Evolutionary conservation across 2,113 vertebrate genomes (phyloP).

Genomic region (Myotis davidii): DNA sequence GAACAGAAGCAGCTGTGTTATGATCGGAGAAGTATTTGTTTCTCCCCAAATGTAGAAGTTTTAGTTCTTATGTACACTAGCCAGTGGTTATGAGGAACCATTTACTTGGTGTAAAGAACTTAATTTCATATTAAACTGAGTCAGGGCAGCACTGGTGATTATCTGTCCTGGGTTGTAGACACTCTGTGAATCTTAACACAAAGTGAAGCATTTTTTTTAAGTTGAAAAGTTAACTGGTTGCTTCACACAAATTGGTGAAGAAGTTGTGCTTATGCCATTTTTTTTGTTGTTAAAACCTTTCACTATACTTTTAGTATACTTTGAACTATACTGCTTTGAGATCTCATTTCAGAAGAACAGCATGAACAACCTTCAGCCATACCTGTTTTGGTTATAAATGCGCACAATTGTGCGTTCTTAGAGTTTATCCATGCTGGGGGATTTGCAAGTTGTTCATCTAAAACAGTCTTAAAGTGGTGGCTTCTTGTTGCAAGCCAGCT

Average conservation of each 20-base stretch:
- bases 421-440: slow-evolving; percentile 86
- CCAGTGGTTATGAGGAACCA: slow-evolving; percentile 92
- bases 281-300: slow-evolving; percentile 86
- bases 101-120: slow-evolving; percentile 92
- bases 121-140: slow-evolving; percentile 91
- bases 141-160: slow-evolving; percentile 86
- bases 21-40: slow-evolving; percentile 93
- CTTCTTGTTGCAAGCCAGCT: slow-evolving; percentile 86
- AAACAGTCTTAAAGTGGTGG: slow-evolving; percentile 87
- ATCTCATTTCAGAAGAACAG: slow-evolving; percentile 89
- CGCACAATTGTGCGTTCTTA: slow-evolving; percentile 89
- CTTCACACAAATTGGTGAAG: slow-evolving; percentile 87
- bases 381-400: slow-evolving; percentile 89
- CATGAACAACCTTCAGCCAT: slow-evolving; percentile 89
- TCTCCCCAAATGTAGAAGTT: slow-evolving; percentile 93
- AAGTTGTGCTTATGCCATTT: slow-evolving; percentile 94
- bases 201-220: slow-evolving; percentile 92
- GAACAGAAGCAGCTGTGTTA: slow-evolving; percentile 91
- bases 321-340: slow-evolving; percentile 90
- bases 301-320: slow-evolving; percentile 65
- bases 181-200: slow-evolving; percentile 91
- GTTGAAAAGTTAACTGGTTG: slow-evolving; percentile 90
- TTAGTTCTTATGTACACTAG: slow-evolving; percentile 92
- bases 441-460: slow-evolving; percentile 90
- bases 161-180: slow-evolving; percentile 86